Evolutionary conservation across 2,113 vertebrate genomes (phyloP).

Genomic region (Larimichthys polyactis): DNA sequence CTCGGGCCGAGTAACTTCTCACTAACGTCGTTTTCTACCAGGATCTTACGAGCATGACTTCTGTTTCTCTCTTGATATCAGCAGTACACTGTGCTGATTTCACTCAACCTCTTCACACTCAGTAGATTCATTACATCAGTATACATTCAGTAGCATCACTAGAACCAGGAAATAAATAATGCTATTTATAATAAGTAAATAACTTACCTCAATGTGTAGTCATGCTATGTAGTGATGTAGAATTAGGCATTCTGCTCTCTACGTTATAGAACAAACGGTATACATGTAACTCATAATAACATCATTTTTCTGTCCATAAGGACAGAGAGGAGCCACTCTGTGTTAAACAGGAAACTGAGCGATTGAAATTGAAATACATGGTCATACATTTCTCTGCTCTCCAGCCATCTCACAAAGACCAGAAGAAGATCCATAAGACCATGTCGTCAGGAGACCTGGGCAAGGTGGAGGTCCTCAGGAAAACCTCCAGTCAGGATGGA

Average conservation of each 20-base stretch:
- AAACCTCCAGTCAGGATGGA: slow-evolving; percentile 84
- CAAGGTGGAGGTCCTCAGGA: slow-evolving; percentile 85
- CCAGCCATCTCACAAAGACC: slow-evolving; percentile 85
- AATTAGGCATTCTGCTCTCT: not conserved
- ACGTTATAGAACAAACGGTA: not conserved
- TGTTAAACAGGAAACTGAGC: not conserved
- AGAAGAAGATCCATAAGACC: slow-evolving; percentile 91
- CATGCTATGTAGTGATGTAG: not conserved
- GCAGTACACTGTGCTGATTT: not conserved
- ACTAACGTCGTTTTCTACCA: slow-evolving; percentile 39
- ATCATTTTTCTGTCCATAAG: not conserved
- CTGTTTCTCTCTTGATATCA: slow-evolving; percentile 16
- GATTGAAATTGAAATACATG: not conserved
- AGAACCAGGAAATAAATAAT: not conserved
- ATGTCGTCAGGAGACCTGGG: slow-evolving; percentile 95
- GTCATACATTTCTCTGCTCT: slow-evolving; percentile 62
- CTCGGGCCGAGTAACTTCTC: slow-evolving; percentile 16
- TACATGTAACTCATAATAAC: not conserved
- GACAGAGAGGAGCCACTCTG: not conserved
- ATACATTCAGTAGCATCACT: not conserved
- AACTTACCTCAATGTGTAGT: not conserved
- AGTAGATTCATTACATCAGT: not conserved
- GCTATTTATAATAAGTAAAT: not conserved
- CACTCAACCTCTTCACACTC: not conserved
- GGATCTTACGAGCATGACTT: slow-evolving; percentile 41